Base-by-base conservation (phyloP, 2,113 vertebrate genomes). In the Caloenas nicobarica region DNA sequence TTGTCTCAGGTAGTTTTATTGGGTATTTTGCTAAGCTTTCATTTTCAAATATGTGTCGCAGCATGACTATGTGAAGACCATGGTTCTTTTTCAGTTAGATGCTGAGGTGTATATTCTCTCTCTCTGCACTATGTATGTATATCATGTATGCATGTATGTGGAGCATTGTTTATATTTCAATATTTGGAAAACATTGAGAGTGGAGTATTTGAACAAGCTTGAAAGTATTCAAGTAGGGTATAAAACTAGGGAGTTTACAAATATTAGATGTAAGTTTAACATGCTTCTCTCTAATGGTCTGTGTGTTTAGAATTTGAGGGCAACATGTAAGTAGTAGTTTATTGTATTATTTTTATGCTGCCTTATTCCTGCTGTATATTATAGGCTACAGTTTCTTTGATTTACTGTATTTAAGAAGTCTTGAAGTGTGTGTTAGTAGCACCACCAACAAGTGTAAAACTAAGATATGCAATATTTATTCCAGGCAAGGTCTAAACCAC, bases 401-500 rank as follows among this genome's bases (percentile, higher is more conserved):
- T 76, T 81, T 70, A 25, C 26, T 82, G 0, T 29, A 26, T 65
- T 70, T 80, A 71, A 33, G 11, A 61, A 84, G 16, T 42, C 13
- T 79, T 69, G 57, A 68, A 53, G 33, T 40, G 10, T 18, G 22
- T 89, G 24, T 64, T 76, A 44, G 16, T 70, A 64, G 23, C 31
- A 88, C 31, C 28, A 60, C 38, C 21, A 79, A 19, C 2, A 65
- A 70, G 28, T n/a, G 11, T 65, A 60, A 77, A 81, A 31, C 16
- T 81, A 33, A 56, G 74, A 34, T 36, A 34, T 44, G 26, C 61
- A 61, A 71, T 77, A 82, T 53, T 40, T 88, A 10, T 94, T 96
- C 78, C 83, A 99, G 98, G 80, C 81, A 68, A 96, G 88, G 24
- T 81, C 84, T 18, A 98, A 98, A 91, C 97, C 98, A 12, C 86